Percentiles rank a stretch among this genome's conserved stretches.
phyloP scores from a whole-genome alignment of 2,797 vertebrate species.

The Hyperoplus immaculatus region DNA sequence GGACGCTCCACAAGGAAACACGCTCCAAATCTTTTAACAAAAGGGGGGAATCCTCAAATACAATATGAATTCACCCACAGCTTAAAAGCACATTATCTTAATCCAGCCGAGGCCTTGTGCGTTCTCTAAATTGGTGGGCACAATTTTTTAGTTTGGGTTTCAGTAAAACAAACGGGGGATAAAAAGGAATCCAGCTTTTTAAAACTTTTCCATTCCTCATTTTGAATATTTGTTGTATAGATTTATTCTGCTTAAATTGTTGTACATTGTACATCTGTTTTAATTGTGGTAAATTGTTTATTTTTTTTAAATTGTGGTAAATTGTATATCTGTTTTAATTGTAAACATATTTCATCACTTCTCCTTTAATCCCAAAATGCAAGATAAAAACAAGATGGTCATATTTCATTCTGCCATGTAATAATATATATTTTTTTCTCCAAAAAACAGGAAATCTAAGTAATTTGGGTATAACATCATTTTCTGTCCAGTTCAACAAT shows the following conservation, averaged over 20 bases:
- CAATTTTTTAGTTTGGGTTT: neutral
- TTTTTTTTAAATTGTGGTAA: too few relatives aligned
- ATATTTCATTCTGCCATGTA: neutral
- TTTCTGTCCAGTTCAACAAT: constrained; percentile 21
- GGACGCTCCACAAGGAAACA: constrained; percentile 70
- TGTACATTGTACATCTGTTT: too few relatives aligned
- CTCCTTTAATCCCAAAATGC: neutral
- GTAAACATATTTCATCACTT: neutral
- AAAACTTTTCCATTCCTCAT: neutral
- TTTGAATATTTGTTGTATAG: too few relatives aligned
- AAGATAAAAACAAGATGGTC: neutral
- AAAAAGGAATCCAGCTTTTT: neutral
- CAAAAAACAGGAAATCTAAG: too few relatives aligned
- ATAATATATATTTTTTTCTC: neutral
- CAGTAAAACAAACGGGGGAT: too few relatives aligned
- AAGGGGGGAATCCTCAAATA: constrained; percentile 53
- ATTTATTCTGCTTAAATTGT: too few relatives aligned
- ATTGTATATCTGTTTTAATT: constrained; percentile 15
- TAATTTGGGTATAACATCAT: neutral
- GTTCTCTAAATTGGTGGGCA: constrained; percentile 8
- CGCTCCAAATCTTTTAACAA: constrained; percentile 71
- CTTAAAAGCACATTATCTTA: constrained; percentile 63
- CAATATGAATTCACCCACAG: constrained; percentile 69
- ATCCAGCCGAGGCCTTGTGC: constrained; percentile 38
- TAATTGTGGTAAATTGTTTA: too few relatives aligned